phyloP scores from a whole-genome alignment of 2,113 vertebrate genomes.

The Anarrhichthys ocellatus region DNA sequence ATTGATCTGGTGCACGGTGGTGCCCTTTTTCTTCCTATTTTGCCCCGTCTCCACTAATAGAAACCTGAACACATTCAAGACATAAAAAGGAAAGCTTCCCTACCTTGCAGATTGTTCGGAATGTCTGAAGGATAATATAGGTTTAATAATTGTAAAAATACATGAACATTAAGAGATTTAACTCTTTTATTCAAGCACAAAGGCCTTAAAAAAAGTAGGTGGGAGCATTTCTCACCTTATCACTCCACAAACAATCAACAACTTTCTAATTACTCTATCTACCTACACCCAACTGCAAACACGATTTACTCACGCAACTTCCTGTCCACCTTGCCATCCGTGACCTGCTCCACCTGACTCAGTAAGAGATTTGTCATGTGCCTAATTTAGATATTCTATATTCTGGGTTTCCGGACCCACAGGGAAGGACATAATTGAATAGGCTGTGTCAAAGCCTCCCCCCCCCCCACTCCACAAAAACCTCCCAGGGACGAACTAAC shows the following conservation, averaged over 20 bases:
- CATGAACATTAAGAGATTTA: not conserved
- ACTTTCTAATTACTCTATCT: constrained; percentile 6
- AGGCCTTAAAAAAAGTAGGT: not conserved
- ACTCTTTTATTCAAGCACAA: not conserved
- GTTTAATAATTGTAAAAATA: not conserved
- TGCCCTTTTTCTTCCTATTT: constrained; percentile 26
- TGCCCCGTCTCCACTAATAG: constrained; percentile 13
- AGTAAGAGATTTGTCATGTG: constrained; percentile 78
- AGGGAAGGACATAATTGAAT: constrained; percentile 86
- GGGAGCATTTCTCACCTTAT: constrained; percentile 3
- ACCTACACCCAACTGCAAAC: constrained; percentile 17
- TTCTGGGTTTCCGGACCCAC: constrained; percentile 78
- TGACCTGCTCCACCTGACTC: constrained; percentile 72
- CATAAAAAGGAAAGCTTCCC: constrained; percentile 15
- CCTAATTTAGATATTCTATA: constrained; percentile 86
- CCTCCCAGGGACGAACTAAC: constrained; percentile 82
- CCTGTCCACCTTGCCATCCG: constrained; percentile 46
- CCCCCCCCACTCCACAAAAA: constrained; percentile 75
- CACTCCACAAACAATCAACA: not conserved
- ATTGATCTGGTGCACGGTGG: constrained; percentile 37
- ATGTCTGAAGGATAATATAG: constrained; percentile 6
- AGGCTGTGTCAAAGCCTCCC: constrained; percentile 84
- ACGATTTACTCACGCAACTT: constrained; percentile 37
- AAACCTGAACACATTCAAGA: constrained; percentile 31
- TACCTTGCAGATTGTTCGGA: not conserved